These are phyloP conservation scores for Cebus imitator DNA, from an alignment of 2,113 vertebrate genomes.

Conservation along the genomic window DNA sequence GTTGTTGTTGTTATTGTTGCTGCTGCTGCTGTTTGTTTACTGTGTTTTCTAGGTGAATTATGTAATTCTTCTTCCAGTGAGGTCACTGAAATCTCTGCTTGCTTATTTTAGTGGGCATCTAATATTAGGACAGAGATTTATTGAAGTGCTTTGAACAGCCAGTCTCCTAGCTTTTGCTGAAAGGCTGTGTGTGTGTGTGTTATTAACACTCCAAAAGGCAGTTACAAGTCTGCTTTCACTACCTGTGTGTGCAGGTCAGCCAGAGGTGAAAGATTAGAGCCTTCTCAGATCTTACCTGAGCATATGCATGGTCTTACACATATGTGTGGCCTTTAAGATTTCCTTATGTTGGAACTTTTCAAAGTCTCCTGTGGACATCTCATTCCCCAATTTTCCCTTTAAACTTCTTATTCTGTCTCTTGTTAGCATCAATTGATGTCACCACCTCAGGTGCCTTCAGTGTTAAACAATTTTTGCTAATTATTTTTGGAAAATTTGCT, in stretches of 20 bases:
- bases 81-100: not conserved
- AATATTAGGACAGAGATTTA: not conserved
- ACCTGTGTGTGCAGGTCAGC: not conserved
- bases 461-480: not conserved
- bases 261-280: not conserved
- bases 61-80: not conserved
- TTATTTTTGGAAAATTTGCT: not conserved
- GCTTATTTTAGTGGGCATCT: not conserved
- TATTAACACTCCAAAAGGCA: not conserved
- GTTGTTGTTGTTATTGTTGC: not conserved
- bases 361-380: not conserved
- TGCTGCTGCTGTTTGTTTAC: not conserved
- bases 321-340: not conserved
- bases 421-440: not conserved
- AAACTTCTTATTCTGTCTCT: not conserved
- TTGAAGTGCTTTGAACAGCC: not conserved
- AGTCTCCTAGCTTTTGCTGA: not conserved
- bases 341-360: not conserved
- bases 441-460: not conserved
- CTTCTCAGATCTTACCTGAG: not conserved
- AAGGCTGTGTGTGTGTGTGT: not conserved
- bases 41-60: not conserved
- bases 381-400: not conserved
- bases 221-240: not conserved
- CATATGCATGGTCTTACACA: not conserved